Evolutionary conservation across 2,797 vertebrate species (phyloP), one percentile per base, ranked within the genome.

Genomic region (Clarias fuscus): DNA sequence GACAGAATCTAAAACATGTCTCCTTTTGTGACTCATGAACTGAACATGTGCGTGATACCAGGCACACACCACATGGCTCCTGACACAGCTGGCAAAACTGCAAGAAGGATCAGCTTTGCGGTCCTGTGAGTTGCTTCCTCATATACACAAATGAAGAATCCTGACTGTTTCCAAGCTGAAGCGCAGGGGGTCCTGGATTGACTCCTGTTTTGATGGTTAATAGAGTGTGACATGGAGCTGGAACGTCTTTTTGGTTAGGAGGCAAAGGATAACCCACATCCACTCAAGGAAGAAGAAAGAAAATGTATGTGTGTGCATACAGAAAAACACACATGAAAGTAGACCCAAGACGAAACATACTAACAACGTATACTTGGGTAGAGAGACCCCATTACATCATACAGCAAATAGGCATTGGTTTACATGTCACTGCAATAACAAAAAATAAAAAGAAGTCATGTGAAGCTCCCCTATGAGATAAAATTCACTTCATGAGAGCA

Each of bases 151-250:
- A 20, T 15, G 58, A 40, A 79, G 20, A 20, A 61, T 62, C 30
- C 30, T 2, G 2, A 15, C 33, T 40, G 33, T 43, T 80, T 43
- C 59, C 77, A 43, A n/a, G 59, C 77, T 40, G 33, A 24, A 62
- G 77, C 43, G 22, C 13, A 7, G 6, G 14, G 22, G 13, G 59
- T 80, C 77, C 77, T 80, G 77, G 13, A 59, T 8, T 80, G 70
- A 77, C 79, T 86, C 70, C 59, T 33, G 70, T 22, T 81, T 76
- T 86, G 81, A 83, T 61, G 75, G 64, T 33, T 86, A 76, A 86
- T 78, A 24, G 72, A 79, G 58, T 22, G 48, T 78, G 86, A 78
- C 77, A 64, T 64, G 59, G 14, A n/a, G 77, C 77, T 80, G n/a
- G 59, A 64, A 64, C 59, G 20, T 43, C 64, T 64, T 77, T 77